Base-by-base conservation (phyloP, 1,140 invertebrate species). In the Halesus radiatus region DNA sequence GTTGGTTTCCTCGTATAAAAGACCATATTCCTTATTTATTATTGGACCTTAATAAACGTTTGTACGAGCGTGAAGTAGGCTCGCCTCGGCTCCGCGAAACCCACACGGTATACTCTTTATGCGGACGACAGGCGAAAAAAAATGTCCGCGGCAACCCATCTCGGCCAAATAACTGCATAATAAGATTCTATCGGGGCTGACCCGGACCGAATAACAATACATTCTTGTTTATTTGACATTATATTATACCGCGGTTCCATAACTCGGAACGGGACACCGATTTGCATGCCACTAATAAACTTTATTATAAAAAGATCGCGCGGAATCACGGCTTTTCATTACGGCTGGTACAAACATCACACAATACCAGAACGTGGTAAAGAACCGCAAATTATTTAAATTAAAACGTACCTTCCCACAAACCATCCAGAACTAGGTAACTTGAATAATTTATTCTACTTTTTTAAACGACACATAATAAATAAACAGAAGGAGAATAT, bases 131-230 rank as follows among this genome's bases (percentile, higher is more conserved):
- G 62, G 62, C 23, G 22, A 66, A 66, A 66, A 64, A 29, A 23
- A 66, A 23, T 66, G 62, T 66, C 62, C 26, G 62, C 62, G 22
- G 22, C 62, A 29, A 16, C 22, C 62, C 62, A 66, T 66, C 62
- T 66, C 62, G 29, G 62, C 73, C 79, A 75, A 80, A 80, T 80
- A 76, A 76, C 73, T 80, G 79, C 79, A 81, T 81, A 77, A 78
- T 78, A 78, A 81, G 76, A 73, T 60, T 81, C 80, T 81, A 81
- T 81, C 80, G 80, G 26, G 22, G 53, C 52, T 78, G 80, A 75
- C 80, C 76, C 45, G 62, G 66, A 23, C 70, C 62, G 32, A 18
- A 80, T 54, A 72, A 76, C 70, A 75, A 80, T 80, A 81, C 80
- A 54, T 78, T 74, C 70, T 75, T 78, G 66, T 81, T 81, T 81